Evolutionary conservation across 2,888 invertebrate species (phyloP).

Genomic region (Heliconius erato): DNA sequence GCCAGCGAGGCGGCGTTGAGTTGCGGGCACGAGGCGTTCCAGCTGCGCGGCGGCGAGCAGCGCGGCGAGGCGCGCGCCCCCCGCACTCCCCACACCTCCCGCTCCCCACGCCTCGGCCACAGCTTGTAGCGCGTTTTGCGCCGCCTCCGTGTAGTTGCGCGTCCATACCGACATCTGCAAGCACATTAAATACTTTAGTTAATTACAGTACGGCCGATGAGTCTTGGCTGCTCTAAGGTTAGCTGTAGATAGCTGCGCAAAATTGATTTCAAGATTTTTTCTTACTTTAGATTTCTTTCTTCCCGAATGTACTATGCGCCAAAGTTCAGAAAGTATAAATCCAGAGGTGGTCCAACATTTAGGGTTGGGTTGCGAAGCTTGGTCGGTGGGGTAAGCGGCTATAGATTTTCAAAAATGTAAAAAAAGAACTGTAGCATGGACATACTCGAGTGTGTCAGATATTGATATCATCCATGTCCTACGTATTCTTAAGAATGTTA

Average conservation of each 20-base stretch:
- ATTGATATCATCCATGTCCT: no score
- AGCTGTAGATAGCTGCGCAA: neutral
- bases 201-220: no score
- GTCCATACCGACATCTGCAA: slow-evolving; percentile 70
- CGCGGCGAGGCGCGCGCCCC: slow-evolving; percentile 60
- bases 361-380: no score
- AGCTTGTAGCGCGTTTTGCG: slow-evolving; percentile 63
- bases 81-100: slow-evolving; percentile 57
- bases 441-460: no score
- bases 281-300: neutral
- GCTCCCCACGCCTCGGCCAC: slow-evolving; percentile 58
- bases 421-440: no score
- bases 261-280: neutral
- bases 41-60: slow-evolving; percentile 64
- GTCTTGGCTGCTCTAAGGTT: neutral
- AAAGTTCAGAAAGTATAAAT: no score
- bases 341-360: no score
- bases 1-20: slow-evolving; percentile 57
- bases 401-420: no score
- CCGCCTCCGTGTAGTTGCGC: slow-evolving; percentile 74
- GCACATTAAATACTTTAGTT: neutral
- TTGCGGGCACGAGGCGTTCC: slow-evolving; percentile 57
- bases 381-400: no score
- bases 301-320: neutral
- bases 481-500: no score